Conservation (phyloP, 2,113 vertebrate species). For the Equus quagga region DNA sequence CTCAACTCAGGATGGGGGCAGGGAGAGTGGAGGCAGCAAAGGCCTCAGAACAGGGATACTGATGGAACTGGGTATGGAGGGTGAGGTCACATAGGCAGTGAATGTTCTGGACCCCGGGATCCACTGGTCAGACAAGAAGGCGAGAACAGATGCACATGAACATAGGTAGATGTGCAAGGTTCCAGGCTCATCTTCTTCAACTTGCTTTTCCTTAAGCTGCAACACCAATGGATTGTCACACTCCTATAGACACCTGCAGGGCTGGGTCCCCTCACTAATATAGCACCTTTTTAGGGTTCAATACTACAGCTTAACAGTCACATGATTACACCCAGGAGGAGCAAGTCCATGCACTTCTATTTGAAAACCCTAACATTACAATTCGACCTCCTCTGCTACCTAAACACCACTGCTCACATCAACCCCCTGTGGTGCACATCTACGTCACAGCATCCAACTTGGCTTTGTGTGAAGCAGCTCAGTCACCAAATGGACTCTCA, state of each 20-base stretch:
- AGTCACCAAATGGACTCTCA: fast-evolving
- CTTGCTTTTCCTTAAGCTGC: not conserved
- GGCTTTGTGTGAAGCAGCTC: not conserved
- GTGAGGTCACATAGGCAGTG: not conserved
- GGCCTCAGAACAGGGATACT: not conserved
- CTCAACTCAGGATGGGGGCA: not conserved
- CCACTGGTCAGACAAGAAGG: not conserved
- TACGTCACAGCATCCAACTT: fast-evolving
- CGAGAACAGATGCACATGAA: not conserved
- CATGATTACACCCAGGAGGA: not conserved
- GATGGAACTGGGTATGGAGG: too few relatives aligned
- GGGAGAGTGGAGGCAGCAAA: not conserved
- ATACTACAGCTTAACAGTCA: not conserved
- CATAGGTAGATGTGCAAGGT: fast-evolving
- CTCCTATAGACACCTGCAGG: not conserved
- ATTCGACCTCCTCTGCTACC: fast-evolving
- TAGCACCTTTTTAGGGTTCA: not conserved
- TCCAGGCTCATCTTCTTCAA: not conserved
- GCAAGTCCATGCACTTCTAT: not conserved
- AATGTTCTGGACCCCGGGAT: not conserved
- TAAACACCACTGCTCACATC: not conserved
- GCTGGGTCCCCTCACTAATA: too few relatives aligned
- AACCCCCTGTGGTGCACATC: fast-evolving
- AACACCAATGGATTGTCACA: not conserved
- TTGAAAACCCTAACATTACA: not conserved